Conservation (phyloP, 2,113 vertebrate genomes). For the Polyodon spathula region DNA sequence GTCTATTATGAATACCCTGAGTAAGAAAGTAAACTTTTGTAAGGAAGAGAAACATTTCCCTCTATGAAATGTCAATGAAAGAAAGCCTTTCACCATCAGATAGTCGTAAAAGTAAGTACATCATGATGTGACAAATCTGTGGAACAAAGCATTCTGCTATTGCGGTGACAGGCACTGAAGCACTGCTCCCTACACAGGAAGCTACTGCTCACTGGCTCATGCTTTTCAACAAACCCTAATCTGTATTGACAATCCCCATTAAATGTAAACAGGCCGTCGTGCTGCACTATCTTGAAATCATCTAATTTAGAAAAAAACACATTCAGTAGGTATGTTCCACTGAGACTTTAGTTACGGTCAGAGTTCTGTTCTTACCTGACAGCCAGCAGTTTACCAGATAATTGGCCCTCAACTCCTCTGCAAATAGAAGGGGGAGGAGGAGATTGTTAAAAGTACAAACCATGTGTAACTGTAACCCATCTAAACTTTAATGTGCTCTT, state of each 20-base stretch:
- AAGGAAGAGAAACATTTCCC: background rate
- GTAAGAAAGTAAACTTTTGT: too few species aligned
- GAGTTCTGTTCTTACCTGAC: slow-evolving; percentile 1
- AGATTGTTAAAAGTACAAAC: too few species aligned
- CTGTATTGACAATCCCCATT: slow-evolving; percentile 3
- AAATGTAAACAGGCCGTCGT: background rate
- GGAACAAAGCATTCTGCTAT: background rate
- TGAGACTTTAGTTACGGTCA: background rate
- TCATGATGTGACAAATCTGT: background rate
- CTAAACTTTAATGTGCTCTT: too few species aligned
- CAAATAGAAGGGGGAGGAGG: background rate
- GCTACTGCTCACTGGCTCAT: background rate
- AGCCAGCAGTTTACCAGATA: background rate
- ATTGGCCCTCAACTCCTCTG: background rate
- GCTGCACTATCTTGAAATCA: background rate
- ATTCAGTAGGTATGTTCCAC: background rate
- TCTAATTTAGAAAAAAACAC: background rate
- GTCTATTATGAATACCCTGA: too few species aligned
- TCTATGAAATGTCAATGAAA: background rate
- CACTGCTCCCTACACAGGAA: background rate
- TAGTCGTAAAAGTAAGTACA: background rate
- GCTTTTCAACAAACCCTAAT: slow-evolving; percentile 6
- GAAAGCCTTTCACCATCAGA: background rate
- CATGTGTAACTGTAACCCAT: background rate
- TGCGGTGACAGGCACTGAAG: background rate